Conservation (phyloP, 1,140 invertebrate genomes). For the Plutomurus gul region DNA sequence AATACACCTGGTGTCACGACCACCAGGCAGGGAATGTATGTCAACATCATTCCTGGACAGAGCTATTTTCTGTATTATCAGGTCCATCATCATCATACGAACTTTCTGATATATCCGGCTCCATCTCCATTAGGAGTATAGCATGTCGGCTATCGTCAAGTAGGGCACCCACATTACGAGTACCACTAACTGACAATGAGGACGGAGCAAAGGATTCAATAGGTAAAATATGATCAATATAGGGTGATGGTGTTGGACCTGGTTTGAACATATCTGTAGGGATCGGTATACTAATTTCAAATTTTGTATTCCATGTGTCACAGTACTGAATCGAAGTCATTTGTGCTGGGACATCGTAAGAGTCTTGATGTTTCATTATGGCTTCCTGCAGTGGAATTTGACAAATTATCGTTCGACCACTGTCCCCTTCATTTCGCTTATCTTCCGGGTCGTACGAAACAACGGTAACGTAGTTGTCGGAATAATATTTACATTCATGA, state of each 20-base stretch:
- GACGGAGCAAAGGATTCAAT: slow-evolving; percentile 35
- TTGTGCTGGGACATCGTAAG: not conserved
- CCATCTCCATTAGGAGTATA: slow-evolving; percentile 87
- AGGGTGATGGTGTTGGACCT: not conserved
- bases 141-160: slow-evolving; percentile 77
- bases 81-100: not conserved
- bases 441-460: slow-evolving; percentile 29
- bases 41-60: not conserved
- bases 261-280: slow-evolving; percentile 31
- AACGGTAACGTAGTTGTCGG: slow-evolving; percentile 28
- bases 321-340: not conserved
- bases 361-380: not conserved
- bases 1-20: too few species aligned
- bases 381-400: slow-evolving; percentile 25
- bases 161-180: slow-evolving; percentile 84
- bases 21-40: too few species aligned
- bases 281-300: not conserved
- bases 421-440: slow-evolving; percentile 12
- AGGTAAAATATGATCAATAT: slow-evolving; percentile 30
- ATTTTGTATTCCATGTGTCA: not conserved
- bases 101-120: slow-evolving; percentile 57
- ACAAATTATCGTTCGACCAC: slow-evolving; percentile 23
- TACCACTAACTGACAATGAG: slow-evolving; percentile 74
- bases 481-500: not conserved
- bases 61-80: not conserved